Evolutionary conservation across 2,888 invertebrate genomes (phyloP), one percentile per base, ranked within the genome.

Genomic region (Strigamia maritima): DNA sequence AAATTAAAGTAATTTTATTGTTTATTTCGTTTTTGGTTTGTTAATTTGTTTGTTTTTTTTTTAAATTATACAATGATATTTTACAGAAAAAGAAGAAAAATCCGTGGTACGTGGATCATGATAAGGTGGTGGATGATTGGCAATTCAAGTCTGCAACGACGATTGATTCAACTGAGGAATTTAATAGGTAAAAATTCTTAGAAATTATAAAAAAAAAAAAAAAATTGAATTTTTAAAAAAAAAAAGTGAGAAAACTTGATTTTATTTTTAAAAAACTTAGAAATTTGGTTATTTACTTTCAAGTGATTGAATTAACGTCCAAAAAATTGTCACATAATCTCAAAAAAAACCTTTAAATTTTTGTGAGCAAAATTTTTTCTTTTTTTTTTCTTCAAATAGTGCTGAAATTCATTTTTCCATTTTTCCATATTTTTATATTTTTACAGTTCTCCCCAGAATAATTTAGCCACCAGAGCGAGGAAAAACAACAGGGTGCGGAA

Each of bases 31-130:
- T n/a, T n/a, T n/a, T n/a, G n/a, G n/a, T n/a, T n/a, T 12, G n/a
- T 12, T 10, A 24, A 12, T 22, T 65, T 10, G 16, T 10, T 65
- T 65, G 7, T 10, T 24, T 65, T 65, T 24, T 10, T 10, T 65
- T 22, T 65, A 22, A 10, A 65, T 12, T 22, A 24, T 10, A 12
- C 12, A 65, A 16, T 65, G 7, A 10, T 65, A 10, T 24, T 22
- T 65, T 26, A 26, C 28, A 75, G 75, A 75, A 75, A 75, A 16
- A 19, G 19, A 80, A 78, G 49, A 54, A 74, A n/a, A 35, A 60
- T 19, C 22, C 28, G 16, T 10, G 44, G 16, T 80, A 80, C 65
- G 76, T 80, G n/a, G 80, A 80, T 44, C 79, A 80, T 35, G 80
- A 80, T 44, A 75, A 77, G 14, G 75, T 78, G 4, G 22, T 14